These are phyloP conservation scores for Cuculus canorus DNA, from an alignment of 2,797 vertebrate species.

Conservation along the genomic window DNA sequence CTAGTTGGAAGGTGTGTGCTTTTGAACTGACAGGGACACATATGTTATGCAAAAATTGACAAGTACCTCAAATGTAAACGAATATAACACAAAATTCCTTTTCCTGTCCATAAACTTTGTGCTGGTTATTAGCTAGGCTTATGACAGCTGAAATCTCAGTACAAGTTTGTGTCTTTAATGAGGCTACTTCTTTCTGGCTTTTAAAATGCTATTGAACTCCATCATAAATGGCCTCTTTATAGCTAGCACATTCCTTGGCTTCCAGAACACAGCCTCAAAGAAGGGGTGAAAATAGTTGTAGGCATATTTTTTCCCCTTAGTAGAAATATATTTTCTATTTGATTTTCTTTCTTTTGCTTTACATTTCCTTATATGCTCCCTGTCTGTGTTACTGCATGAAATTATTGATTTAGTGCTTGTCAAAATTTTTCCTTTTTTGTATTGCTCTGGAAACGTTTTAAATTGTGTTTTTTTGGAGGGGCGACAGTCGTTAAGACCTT, in stretches of 20 bases:
- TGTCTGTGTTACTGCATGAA: not conserved
- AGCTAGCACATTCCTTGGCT: slow-evolving; percentile 56
- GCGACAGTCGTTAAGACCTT: not conserved
- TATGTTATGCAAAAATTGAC: not conserved
- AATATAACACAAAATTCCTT: not conserved
- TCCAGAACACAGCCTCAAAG: slow-evolving; percentile 36
- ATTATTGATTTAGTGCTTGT: not conserved
- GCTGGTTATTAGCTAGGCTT: slow-evolving; percentile 21
- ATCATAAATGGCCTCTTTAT: slow-evolving; percentile 66
- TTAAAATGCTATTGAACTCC: slow-evolving; percentile 50
- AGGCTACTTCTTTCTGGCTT: slow-evolving; percentile 33
- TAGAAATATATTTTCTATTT: not conserved
- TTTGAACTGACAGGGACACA: not conserved
- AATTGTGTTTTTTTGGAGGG: not conserved
- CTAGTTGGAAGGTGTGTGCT: not conserved
- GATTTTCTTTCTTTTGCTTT: not conserved
- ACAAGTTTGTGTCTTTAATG: slow-evolving; percentile 24
- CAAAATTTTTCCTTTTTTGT: not conserved
- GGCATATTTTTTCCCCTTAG: not conserved
- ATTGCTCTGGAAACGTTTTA: not conserved
- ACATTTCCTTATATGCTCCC: not conserved
- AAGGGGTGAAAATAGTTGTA: slow-evolving; percentile 42
- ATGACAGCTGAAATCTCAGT: not conserved
- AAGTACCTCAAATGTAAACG: not conserved
- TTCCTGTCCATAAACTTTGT: not conserved